Conservation (phyloP, 2,113 vertebrate species). For the Ceyx margarethae region DNA sequence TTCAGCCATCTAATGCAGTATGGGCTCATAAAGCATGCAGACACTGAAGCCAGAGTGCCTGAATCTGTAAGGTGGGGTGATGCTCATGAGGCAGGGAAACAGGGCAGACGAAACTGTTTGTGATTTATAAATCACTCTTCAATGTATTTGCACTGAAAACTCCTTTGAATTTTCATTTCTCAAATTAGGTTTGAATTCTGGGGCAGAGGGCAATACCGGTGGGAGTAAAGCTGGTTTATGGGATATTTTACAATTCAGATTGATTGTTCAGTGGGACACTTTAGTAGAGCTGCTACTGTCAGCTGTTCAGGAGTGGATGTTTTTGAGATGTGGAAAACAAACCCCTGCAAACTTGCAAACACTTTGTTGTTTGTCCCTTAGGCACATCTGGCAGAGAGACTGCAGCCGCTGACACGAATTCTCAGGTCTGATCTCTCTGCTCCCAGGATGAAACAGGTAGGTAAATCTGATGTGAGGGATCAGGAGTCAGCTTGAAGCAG, state of each 20-base stretch:
- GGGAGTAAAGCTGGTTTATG: not conserved
- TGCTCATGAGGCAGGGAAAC: not conserved
- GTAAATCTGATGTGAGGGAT: conserved; percentile 49
- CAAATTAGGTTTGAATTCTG: conserved; percentile 9
- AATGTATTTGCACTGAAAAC: not conserved
- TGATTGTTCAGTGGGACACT: conserved; percentile 6
- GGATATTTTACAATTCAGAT: conserved; percentile 37
- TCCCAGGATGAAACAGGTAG: conserved; percentile 63
- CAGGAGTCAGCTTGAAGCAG: conserved; percentile 35
- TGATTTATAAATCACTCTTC: not conserved
- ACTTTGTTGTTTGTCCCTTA: conserved; percentile 55
- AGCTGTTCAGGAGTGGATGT: conserved; percentile 1
- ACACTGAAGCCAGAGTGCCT: not conserved
- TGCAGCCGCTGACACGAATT: conserved; percentile 7
- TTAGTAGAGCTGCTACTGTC: conserved; percentile 36
- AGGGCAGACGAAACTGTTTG: not conserved
- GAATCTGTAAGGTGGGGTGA: not conserved
- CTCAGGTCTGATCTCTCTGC: conserved; percentile 34
- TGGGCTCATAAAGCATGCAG: not conserved
- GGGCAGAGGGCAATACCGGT: not conserved
- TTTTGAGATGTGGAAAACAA: conserved; percentile 56
- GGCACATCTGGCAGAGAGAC: conserved; percentile 34
- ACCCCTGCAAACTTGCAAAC: conserved; percentile 30
- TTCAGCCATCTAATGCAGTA: not conserved
- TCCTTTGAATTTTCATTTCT: not conserved